Evolutionary conservation across 2,113 vertebrate genomes (phyloP), one percentile per base, ranked within the genome.

Genomic region (Campylomormyrus tamandua): DNA sequence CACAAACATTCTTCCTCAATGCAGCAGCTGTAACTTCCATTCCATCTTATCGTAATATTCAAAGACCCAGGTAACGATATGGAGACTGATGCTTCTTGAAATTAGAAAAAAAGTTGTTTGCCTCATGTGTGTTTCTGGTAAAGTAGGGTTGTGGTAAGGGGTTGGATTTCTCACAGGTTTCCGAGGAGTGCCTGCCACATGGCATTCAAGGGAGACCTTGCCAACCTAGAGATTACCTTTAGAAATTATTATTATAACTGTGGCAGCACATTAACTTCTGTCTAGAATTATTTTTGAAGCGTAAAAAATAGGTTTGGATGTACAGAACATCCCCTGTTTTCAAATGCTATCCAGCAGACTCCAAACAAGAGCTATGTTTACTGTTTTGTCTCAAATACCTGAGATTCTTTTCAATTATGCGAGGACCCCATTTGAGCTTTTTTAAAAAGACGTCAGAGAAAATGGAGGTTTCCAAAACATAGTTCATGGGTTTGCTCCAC

Each of bases 291-390:
- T 53, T 50, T 53, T 80, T 13, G 2, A 31, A n/a, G 62, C 48
- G 31, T 77, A 77, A 84, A 92, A 93, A 93, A 15, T 89, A 93
- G 92, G 90, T 91, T 93, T 93, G 1, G 92, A 93, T 93, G 92
- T 88, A 56, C 87, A 27, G 58, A 48, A 91, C 90, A 92, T 84
- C 42, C 90, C 91, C 53, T 88, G 87, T 89, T 89, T 91, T 89
- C 94, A 93, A 94, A 92, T 92, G 91, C 42, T 7, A 31, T 50
- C 45, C 45, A 39, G 39, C 46, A 80, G 62, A 17, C 70, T 35
- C 58, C 83, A 83, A 89, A 77, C 27, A 84, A 5, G 10, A 46
- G 21, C 13, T 13, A 17, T 87, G 87, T 89, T 85, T 46, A 49
- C 2, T 58, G 24, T 86, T 92, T 94, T 90, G 91, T 93, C 93